Percentiles rank a stretch among this genome's conserved stretches.
Conservation (phyloP, 2,797 vertebrate species). For the Lacerta agilis region DNA sequence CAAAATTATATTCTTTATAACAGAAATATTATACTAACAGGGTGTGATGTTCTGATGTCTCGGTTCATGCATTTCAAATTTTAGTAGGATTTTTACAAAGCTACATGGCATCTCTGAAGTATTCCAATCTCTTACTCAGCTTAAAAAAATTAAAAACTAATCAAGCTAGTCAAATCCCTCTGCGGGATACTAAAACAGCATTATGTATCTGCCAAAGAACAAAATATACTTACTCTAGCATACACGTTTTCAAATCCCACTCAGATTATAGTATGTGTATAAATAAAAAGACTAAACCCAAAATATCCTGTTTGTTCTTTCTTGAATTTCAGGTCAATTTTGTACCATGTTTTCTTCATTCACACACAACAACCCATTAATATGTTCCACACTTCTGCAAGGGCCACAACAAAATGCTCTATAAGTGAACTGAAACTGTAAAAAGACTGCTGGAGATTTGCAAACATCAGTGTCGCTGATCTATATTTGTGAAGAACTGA, state of each 20-base stretch:
- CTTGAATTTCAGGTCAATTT: neutral
- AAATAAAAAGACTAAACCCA: neutral
- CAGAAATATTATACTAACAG: constrained; percentile 22
- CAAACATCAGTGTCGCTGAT: neutral
- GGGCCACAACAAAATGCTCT: neutral
- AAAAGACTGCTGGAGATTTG: neutral
- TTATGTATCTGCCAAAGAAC: neutral
- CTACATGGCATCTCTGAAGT: neutral
- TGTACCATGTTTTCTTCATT: neutral
- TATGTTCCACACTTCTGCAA: neutral
- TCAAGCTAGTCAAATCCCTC: constrained; percentile 32
- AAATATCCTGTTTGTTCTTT: neutral
- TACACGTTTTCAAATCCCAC: neutral
- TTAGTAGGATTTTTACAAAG: constrained; percentile 17
- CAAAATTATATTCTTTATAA: constrained; percentile 31
- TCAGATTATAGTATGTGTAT: neutral
- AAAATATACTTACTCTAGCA: neutral
- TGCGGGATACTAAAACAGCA: constrained; percentile 38
- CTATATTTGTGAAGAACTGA: neutral
- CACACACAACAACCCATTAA: accelerated
- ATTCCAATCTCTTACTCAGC: constrained; percentile 11
- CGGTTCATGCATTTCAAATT: constrained; percentile 6
- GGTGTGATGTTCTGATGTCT: neutral
- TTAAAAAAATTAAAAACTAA: constrained; percentile 45
- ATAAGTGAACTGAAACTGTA: neutral